Evolutionary conservation across 1,140 invertebrate genomes (phyloP).

Genomic region (Coboldia fuscipes): DNA sequence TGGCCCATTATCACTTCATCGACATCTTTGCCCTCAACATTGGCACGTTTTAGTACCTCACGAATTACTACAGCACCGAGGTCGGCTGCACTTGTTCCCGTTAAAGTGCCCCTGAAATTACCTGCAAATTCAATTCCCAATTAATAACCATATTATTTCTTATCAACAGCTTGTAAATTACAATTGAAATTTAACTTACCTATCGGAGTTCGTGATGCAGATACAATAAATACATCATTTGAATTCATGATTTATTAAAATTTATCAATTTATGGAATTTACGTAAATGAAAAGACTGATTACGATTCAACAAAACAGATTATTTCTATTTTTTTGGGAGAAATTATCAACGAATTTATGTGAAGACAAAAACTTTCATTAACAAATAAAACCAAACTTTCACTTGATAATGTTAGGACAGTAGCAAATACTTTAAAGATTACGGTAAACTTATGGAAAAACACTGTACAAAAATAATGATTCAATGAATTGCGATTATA

Average conservation of each 20-base stretch:
- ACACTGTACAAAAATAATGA: too few relatives aligned
- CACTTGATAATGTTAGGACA: too few relatives aligned
- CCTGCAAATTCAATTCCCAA: constrained; percentile 23
- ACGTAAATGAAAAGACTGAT: neutral
- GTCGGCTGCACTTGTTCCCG: constrained; percentile 42
- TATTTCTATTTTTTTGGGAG: too few relatives aligned
- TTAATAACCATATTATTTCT: neutral
- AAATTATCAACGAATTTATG: too few relatives aligned
- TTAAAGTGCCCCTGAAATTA: constrained; percentile 44
- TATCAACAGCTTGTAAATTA: neutral
- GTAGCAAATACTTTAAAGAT: too few relatives aligned
- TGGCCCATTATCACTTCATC: constrained; percentile 76
- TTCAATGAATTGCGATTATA: too few relatives aligned
- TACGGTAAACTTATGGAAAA: too few relatives aligned
- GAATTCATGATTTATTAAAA: neutral
- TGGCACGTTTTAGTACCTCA: constrained; percentile 40
- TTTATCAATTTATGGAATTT: neutral
- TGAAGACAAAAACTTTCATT: too few relatives aligned
- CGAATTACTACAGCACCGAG: constrained; percentile 55
- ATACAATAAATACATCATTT: constrained; percentile 17
- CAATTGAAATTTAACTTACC: constrained; percentile 10
- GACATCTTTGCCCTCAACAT: constrained; percentile 38
- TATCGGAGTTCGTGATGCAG: constrained; percentile 22
- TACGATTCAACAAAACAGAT: neutral
- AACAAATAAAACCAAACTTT: too few relatives aligned